phyloP scores from a whole-genome alignment of 2,113 vertebrate genomes.

The Dicerorhinus sumatrensis region DNA sequence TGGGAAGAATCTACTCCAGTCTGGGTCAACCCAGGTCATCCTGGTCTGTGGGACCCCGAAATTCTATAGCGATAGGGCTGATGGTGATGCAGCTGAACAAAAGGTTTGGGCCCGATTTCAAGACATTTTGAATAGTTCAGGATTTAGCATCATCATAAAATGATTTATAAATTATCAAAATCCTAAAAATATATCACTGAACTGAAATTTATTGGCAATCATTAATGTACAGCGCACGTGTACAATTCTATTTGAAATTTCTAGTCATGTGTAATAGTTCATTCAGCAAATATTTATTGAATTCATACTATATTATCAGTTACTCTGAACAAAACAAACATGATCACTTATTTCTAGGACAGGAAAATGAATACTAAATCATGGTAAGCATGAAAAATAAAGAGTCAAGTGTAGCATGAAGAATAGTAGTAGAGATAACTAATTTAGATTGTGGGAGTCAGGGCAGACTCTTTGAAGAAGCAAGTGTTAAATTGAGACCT shows the following conservation, averaged over 20 bases:
- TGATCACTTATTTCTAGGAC: not conserved
- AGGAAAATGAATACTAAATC: not conserved
- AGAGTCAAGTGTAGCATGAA: not conserved
- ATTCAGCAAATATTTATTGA: not conserved
- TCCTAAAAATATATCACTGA: not conserved
- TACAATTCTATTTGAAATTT: not conserved
- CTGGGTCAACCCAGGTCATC: not conserved
- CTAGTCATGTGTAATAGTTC: not conserved
- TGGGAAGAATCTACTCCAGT: not conserved
- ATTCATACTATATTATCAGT: not conserved
- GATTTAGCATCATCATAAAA: not conserved
- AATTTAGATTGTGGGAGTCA: not conserved
- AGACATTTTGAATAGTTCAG: not conserved
- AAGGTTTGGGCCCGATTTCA: not conserved
- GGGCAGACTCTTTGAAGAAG: not conserved
- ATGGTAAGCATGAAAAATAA: not conserved
- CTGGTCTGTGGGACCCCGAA: not conserved
- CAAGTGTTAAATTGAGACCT: not conserved
- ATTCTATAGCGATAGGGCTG: not conserved
- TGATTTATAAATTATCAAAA: slow-evolving; percentile 8
- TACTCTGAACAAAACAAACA: not conserved
- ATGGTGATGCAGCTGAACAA: not conserved
- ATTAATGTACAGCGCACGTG: too few species aligned
- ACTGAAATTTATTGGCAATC: not conserved
- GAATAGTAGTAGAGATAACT: not conserved